Base-by-base conservation (phyloP, 2,113 vertebrate genomes). In the Phaethon lepturus region DNA sequence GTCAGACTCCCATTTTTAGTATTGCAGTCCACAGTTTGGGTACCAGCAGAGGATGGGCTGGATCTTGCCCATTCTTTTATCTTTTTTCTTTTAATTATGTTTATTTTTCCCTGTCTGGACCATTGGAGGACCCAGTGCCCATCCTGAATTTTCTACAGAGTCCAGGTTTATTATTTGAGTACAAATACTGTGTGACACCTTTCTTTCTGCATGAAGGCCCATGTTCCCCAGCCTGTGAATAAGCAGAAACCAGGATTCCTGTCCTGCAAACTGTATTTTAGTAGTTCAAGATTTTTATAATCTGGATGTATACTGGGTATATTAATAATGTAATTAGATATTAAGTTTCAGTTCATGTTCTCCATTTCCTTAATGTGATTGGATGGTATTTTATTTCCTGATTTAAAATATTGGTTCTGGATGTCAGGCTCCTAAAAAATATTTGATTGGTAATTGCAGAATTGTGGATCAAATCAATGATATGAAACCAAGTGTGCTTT, bases 281-380 rank as follows among this genome's bases (percentile, higher is more conserved):
- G 33, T 73, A 1, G 2, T 84, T 68, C 60, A 72, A 53, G 66
- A 53, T 15, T 78, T 89, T 93, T 60, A 35, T 62, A 86, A 79
- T 79, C 77, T 88, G 66, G 64, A 58, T 60, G n/a, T 53, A 49
- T 66, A 55, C 40, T 53, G 53, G 4, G 6, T 66, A 62, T 94
- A 91, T 79, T 73, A 88, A 72, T 85, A 92, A 76, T 11, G 71
- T 58, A 83, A 93, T 95, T 95, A 66, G 35, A 45, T 60, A 66
- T 69, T 76, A 94, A 76, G 33, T 72, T 94, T 93, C 81, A 73
- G 84, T 69, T 83, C 62, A 50, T 88, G 90, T 87, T 92, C 74
- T 95, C 50, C 10, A 62, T 93, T 97, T 96, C 42, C 82, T 94
- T 92, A 94, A 93, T 88, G 63, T 92, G 92, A 80, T 88, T 90